These are phyloP conservation scores for Trichomycterus rosablanca DNA, from an alignment of 2,113 vertebrate genomes.

Conservation along the genomic window DNA sequence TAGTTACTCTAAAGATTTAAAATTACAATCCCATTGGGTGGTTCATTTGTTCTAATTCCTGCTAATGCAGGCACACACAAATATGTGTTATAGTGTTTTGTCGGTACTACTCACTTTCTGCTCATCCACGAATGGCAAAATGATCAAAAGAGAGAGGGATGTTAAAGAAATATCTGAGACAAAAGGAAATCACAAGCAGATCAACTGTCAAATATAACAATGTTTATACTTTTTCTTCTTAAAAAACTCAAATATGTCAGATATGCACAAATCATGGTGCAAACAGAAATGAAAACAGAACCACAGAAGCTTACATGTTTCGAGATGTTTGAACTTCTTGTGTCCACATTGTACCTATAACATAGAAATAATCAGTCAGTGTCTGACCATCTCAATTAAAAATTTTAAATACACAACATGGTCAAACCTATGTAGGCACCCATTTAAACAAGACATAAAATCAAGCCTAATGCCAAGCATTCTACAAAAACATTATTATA, in stretches of 20 bases:
- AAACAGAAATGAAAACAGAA: background rate
- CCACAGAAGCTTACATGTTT: slow-evolving; percentile 79
- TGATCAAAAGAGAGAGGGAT: slow-evolving; percentile 40
- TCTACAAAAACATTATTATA: too few species aligned
- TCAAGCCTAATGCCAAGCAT: too few species aligned
- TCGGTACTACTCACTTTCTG: slow-evolving; percentile 58
- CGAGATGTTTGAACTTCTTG: slow-evolving; percentile 87
- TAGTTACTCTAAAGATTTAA: too few species aligned
- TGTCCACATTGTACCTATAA: slow-evolving; percentile 90
- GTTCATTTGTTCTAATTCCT: too few species aligned
- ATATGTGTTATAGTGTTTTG: slow-evolving; percentile 4
- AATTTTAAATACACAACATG: too few species aligned
- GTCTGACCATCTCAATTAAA: too few species aligned
- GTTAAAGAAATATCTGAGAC: slow-evolving; percentile 24
- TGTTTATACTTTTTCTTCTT: background rate
- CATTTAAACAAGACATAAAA: too few species aligned
- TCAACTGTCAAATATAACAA: slow-evolving; percentile 34
- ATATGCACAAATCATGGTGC: background rate
- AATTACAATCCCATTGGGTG: too few species aligned
- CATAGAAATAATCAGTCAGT: too few species aligned
- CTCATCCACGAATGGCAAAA: slow-evolving; percentile 51
- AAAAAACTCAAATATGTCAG: background rate
- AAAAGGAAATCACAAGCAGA: slow-evolving; percentile 6
- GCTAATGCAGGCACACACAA: too few species aligned
- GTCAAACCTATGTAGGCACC: too few species aligned